Evolutionary conservation across 1,140 invertebrate genomes (phyloP).

Genomic region (Pseudachorutes palmiensis): DNA sequence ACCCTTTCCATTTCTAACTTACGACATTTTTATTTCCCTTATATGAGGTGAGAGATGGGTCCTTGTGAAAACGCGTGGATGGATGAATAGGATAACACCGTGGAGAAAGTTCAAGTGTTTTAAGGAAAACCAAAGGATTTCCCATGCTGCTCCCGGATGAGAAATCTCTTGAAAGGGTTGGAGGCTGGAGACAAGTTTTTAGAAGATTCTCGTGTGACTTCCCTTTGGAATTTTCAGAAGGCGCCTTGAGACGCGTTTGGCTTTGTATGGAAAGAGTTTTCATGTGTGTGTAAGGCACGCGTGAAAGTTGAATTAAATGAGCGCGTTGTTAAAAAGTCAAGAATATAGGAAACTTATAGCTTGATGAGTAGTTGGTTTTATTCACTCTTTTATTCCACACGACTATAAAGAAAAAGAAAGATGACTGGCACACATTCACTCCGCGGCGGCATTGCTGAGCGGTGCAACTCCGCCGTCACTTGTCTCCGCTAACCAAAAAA

Average conservation of each 20-base stretch:
- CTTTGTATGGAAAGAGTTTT: background rate
- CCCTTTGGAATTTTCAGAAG: background rate
- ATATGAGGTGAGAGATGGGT: too few relatives aligned
- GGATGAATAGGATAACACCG: background rate
- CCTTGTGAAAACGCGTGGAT: background rate
- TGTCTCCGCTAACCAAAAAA: background rate
- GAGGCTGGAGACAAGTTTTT: background rate
- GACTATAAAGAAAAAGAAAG: background rate
- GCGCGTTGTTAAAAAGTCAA: background rate
- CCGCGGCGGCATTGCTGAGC: too few relatives aligned
- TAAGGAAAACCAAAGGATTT: conserved; percentile 12
- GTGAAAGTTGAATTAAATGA: background rate
- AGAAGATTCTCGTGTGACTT: background rate
- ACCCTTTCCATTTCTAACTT: too few relatives aligned
- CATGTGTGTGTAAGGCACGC: background rate
- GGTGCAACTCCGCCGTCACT: too few relatives aligned
- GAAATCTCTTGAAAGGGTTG: conserved; percentile 9
- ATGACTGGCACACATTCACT: background rate
- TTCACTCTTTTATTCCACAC: too few relatives aligned
- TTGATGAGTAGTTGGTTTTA: too few relatives aligned
- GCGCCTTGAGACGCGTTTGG: background rate
- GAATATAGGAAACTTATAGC: background rate
- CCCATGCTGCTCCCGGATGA: background rate
- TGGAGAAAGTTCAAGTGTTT: conserved; percentile 4
- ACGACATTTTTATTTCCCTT: too few relatives aligned